Conservation (phyloP, 2,888 invertebrate genomes). For the Trachelus iudaicus region DNA sequence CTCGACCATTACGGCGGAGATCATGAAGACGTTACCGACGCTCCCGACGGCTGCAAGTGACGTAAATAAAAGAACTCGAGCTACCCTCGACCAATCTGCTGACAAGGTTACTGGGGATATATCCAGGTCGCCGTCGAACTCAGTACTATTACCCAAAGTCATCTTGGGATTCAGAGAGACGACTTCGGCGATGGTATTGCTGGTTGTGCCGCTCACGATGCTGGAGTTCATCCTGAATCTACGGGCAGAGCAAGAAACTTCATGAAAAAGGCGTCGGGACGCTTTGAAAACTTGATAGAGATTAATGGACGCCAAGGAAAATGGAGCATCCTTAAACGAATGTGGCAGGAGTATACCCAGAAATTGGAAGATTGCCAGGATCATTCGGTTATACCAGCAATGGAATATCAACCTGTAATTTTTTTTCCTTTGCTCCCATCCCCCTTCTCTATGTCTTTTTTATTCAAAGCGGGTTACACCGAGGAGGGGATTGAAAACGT, state of each 20-base stretch:
- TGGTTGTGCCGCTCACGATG: conserved; percentile 16
- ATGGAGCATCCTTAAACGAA: background rate
- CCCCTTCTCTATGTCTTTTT: background rate
- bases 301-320: background rate
- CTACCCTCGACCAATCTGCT: conserved; percentile 76
- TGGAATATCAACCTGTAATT: background rate
- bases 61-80: conserved; percentile 73
- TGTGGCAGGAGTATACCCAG: background rate
- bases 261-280: background rate
- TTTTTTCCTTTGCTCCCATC: background rate
- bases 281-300: background rate
- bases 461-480: background rate
- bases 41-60: conserved; percentile 75
- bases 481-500: background rate
- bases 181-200: conserved; percentile 38
- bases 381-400: background rate
- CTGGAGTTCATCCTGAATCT: conserved; percentile 16
- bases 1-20: conserved; percentile 79
- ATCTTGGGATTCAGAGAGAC: conserved; percentile 42
- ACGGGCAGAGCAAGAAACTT: background rate
- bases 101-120: conserved; percentile 76
- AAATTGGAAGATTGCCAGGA: background rate
- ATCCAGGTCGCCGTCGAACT: conserved; percentile 54
- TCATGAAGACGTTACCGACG: conserved; percentile 81
- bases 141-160: conserved; percentile 42